Percentiles rank a stretch among this genome's conserved stretches.
Evolutionary conservation across 2,797 vertebrate species (phyloP).

Genomic region (Argentina silus): DNA sequence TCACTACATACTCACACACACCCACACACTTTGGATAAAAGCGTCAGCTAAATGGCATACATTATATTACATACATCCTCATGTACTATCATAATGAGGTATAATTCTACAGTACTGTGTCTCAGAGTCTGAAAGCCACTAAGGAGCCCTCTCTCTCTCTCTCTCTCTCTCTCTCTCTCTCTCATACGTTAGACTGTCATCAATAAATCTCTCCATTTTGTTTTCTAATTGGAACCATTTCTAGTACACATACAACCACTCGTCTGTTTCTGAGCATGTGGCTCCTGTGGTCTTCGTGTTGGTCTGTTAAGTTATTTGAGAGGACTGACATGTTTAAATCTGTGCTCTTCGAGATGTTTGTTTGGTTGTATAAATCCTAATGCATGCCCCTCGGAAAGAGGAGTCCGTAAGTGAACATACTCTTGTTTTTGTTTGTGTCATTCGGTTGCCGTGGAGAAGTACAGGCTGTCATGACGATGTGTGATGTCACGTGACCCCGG

Average conservation of each 20-base stretch:
- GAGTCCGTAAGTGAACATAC: slow-evolving; percentile 54
- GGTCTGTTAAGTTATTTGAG: slow-evolving; percentile 6
- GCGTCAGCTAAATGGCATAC: no score
- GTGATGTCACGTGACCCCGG: slow-evolving; percentile 50
- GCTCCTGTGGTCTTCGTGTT: background rate
- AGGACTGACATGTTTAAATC: slow-evolving; percentile 51
- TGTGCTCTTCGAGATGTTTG: slow-evolving; percentile 36
- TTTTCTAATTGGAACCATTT: background rate
- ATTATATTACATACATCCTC: no score
- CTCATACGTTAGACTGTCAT: background rate
- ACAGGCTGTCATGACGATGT: slow-evolving; percentile 54
- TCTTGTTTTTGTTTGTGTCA: slow-evolving; percentile 71
- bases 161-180: background rate
- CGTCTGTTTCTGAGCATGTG: background rate
- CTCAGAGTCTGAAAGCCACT: background rate
- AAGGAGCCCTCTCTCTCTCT: background rate
- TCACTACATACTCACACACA: no score
- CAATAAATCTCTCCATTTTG: background rate
- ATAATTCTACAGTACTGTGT: background rate
- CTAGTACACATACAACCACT: background rate
- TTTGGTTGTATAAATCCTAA: slow-evolving; percentile 53
- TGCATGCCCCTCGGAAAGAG: slow-evolving; percentile 32
- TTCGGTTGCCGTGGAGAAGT: slow-evolving; percentile 64
- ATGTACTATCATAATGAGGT: background rate
- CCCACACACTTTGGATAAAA: no score